phyloP scores from a whole-genome alignment of 1,140 invertebrate genomes.

The Cephus cinctus region DNA sequence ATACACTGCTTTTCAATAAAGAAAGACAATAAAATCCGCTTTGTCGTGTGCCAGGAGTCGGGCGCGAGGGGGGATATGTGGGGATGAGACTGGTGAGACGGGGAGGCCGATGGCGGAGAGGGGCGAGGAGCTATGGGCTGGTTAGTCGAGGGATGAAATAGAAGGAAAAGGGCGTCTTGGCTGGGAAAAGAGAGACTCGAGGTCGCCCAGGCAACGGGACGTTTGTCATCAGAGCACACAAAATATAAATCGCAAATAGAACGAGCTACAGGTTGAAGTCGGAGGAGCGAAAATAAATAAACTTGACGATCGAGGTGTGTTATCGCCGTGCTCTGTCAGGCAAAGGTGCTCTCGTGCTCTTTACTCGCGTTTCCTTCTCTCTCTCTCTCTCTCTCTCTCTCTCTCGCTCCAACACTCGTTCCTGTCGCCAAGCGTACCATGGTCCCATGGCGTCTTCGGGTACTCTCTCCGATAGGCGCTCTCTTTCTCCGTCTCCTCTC shows the following conservation, averaged over 20 bases:
- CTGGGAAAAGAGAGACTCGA: no score
- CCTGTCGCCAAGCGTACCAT: background rate
- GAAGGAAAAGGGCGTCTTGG: background rate
- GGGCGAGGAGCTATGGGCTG: background rate
- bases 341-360: background rate
- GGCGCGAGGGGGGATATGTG: background rate
- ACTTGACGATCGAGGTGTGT: conserved; percentile 13
- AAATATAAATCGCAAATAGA: conserved; percentile 34
- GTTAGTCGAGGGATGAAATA: background rate
- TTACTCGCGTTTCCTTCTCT: background rate
- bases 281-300: no score
- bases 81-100: no score
- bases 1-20: conserved; percentile 13
- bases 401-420: conserved; percentile 1
- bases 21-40: conserved; percentile 16
- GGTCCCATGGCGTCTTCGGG: background rate
- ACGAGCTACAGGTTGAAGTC: conserved; percentile 30
- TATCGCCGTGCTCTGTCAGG: no score
- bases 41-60: conserved; percentile 7
- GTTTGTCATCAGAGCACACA: conserved; percentile 25
- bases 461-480: conserved; percentile 5
- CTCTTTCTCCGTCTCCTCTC: conserved; percentile 3
- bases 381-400: background rate
- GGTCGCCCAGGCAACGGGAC: no score
- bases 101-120: conserved; percentile 4